These are phyloP conservation scores for Channa striata DNA, from an alignment of 2,797 vertebrate species.

Conservation along the genomic window DNA sequence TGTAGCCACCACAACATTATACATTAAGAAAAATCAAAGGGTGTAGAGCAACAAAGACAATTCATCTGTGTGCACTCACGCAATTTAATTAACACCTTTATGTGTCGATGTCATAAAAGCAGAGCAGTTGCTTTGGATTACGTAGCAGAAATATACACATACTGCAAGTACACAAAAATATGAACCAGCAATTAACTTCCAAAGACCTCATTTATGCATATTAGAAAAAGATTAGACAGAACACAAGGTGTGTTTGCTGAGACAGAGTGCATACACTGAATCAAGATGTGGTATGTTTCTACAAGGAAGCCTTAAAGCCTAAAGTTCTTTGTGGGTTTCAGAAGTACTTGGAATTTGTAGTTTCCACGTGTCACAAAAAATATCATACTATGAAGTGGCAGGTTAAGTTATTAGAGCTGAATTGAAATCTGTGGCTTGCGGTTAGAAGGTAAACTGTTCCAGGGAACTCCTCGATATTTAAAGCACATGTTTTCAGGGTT, in stretches of 20 bases:
- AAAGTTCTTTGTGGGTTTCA: slow-evolving; percentile 36
- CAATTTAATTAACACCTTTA: background rate
- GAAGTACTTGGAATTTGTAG: slow-evolving; percentile 49
- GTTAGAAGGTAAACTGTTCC: slow-evolving; percentile 64
- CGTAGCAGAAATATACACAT: background rate
- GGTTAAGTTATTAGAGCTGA: slow-evolving; percentile 68
- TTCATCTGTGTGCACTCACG: background rate
- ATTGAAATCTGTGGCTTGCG: slow-evolving; percentile 61
- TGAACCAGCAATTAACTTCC: slow-evolving; percentile 11
- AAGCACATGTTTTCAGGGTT: slow-evolving; percentile 74
- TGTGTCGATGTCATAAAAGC: background rate
- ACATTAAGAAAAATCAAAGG: slow-evolving; percentile 15
- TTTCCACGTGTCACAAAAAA: slow-evolving; percentile 60
- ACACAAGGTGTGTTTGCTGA: too few species aligned
- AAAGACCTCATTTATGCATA: too few species aligned
- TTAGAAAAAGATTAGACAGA: too few species aligned
- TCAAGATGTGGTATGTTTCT: slow-evolving; percentile 27
- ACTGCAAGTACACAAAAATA: background rate
- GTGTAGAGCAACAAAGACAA: background rate
- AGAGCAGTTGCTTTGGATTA: background rate
- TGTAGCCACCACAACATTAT: background rate
- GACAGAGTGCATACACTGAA: background rate
- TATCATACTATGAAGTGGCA: slow-evolving; percentile 62
- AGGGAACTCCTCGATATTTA: slow-evolving; percentile 62
- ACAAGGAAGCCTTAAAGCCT: slow-evolving; percentile 18